These are phyloP conservation scores for Zaprionus inermis DNA, from an alignment of 1,140 invertebrate species.

Conservation along the genomic window DNA sequence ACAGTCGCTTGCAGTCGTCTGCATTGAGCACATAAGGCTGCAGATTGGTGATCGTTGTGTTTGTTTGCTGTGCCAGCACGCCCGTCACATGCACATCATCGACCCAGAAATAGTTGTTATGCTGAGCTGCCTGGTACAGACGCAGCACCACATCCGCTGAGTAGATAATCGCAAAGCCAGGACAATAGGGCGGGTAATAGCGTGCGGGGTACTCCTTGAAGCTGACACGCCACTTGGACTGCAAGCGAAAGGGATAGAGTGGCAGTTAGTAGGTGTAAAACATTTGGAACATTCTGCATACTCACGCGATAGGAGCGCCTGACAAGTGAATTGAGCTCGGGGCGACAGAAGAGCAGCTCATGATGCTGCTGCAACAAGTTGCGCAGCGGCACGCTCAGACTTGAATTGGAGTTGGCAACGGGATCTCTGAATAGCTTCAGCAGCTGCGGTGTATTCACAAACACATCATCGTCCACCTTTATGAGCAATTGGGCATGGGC, in stretches of 20 bases:
- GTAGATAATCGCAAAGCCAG: constrained; percentile 91
- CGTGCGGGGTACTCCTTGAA: constrained; percentile 87
- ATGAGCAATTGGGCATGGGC: constrained; percentile 89
- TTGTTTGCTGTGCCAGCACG: constrained; percentile 87
- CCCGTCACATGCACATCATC: constrained; percentile 94
- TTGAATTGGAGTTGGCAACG: neutral
- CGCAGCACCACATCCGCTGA: constrained; percentile 88
- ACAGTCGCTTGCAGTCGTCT: constrained; percentile 57
- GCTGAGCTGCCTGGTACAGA: constrained; percentile 88
- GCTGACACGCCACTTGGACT: constrained; percentile 92
- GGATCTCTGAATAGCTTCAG: constrained; percentile 86
- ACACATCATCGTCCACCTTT: constrained; percentile 92
- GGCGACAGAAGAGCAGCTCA: constrained; percentile 87
- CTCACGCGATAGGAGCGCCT: constrained; percentile 86
- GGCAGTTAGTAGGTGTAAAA: neutral
- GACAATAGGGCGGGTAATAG: constrained; percentile 90
- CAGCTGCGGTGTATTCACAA: constrained; percentile 89
- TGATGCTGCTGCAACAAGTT: constrained; percentile 54
- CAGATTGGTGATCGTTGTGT: constrained; percentile 86
- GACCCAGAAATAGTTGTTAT: constrained; percentile 91
- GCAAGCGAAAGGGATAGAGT: neutral
- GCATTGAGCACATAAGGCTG: constrained; percentile 85
- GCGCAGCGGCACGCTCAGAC: constrained; percentile 12
- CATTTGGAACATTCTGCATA: constrained; percentile 1
- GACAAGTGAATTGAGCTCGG: constrained; percentile 84